These are phyloP conservation scores for Lutjanus campechanus DNA, from an alignment of 2,797 vertebrate species.

Conservation along the genomic window DNA sequence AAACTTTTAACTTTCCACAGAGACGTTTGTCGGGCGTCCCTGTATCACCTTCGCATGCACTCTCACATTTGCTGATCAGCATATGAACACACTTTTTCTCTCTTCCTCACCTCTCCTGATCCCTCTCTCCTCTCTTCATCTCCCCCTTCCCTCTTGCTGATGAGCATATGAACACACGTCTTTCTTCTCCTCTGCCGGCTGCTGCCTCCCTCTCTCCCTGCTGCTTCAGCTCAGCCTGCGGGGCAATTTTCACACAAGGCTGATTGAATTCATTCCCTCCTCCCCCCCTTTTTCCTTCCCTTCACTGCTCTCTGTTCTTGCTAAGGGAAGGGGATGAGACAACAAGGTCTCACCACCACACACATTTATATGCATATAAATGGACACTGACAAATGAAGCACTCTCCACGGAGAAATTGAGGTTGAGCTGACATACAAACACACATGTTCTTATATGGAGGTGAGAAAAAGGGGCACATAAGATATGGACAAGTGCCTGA, in stretches of 20 bases:
- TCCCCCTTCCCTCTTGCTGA: slow-evolving; percentile 56
- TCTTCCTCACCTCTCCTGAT: slow-evolving; percentile 39
- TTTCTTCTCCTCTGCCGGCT: slow-evolving; percentile 54
- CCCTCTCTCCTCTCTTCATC: slow-evolving; percentile 10
- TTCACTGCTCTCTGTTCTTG: slow-evolving; percentile 51
- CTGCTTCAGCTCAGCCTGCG: slow-evolving; percentile 66
- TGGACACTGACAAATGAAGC: slow-evolving; percentile 54
- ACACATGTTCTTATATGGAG: neutral
- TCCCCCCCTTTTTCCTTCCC: neutral
- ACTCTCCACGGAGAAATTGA: slow-evolving; percentile 25
- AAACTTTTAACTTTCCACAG: too few species aligned
- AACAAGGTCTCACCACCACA: slow-evolving; percentile 44
- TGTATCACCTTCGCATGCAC: slow-evolving; percentile 27
- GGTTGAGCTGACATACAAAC: slow-evolving; percentile 23
- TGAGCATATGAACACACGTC: slow-evolving; percentile 67
- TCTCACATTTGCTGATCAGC: slow-evolving; percentile 36
- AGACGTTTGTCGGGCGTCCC: too few species aligned
- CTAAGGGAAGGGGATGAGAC: slow-evolving; percentile 41
- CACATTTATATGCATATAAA: slow-evolving; percentile 49
- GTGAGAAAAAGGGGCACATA: neutral
- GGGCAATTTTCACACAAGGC: slow-evolving; percentile 75
- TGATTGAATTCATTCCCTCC: slow-evolving; percentile 70
- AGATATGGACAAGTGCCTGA: neutral
- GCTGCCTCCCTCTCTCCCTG: slow-evolving; percentile 58
- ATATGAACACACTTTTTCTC: slow-evolving; percentile 21